phyloP scores from a whole-genome alignment of 2,113 vertebrate genomes.

The Chrysochloris asiatica region DNA sequence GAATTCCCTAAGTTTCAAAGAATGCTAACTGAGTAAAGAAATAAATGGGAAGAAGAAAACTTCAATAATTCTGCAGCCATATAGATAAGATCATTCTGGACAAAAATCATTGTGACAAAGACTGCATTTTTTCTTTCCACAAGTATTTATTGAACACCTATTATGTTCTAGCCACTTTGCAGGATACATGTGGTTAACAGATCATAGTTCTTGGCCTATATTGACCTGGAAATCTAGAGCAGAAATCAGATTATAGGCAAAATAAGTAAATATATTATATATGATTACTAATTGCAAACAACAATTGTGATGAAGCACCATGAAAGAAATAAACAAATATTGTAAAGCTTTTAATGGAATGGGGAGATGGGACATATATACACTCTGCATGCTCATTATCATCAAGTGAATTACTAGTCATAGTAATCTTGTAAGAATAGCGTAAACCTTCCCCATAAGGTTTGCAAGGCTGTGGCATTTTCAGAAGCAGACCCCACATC shows the following conservation, averaged over 20 bases:
- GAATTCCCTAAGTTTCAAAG: conserved; percentile 64
- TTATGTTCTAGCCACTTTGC: not conserved
- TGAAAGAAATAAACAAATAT: not conserved
- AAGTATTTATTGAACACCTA: not conserved
- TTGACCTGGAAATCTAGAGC: not conserved
- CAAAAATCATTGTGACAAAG: not conserved
- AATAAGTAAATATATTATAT: no score
- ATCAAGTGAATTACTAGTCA: no score
- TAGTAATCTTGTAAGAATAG: no score
- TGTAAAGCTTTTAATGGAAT: not conserved
- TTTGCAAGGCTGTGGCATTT: no score
- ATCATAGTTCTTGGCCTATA: not conserved
- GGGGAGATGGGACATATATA: no score
- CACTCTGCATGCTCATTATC: no score
- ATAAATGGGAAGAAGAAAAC: not conserved
- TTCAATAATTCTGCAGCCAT: conserved; percentile 19
- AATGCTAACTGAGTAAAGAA: conserved; percentile 48
- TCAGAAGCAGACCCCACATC: no score
- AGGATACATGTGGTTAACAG: not conserved
- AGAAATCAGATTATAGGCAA: not conserved
- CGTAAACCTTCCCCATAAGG: no score
- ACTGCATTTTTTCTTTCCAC: not conserved
- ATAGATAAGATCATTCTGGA: not conserved
- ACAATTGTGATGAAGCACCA: not conserved
- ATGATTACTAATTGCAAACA: not conserved